Conservation (phyloP, 2,113 vertebrate species). For the Capra hircus region DNA sequence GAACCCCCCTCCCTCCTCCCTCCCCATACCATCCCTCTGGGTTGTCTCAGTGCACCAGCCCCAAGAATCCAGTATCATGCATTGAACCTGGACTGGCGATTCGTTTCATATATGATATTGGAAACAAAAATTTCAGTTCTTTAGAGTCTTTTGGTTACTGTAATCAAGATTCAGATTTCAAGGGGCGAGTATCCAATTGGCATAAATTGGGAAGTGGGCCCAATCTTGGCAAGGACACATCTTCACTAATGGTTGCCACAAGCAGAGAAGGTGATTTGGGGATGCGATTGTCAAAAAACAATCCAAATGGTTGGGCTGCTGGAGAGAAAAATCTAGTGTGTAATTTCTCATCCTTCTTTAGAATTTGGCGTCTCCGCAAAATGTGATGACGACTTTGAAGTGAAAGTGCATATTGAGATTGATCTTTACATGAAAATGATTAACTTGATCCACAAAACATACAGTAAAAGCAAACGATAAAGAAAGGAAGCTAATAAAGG, state of each 20-base stretch:
- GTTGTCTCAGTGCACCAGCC: no score
- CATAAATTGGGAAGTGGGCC: not conserved
- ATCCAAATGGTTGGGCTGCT: not conserved
- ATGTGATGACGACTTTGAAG: constrained; percentile 54
- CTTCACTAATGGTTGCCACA: not conserved
- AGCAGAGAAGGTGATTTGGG: not conserved
- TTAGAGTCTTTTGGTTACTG: not conserved
- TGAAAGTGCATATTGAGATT: constrained; percentile 75
- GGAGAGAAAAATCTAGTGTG: not conserved
- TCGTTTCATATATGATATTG: no score
- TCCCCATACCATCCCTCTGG: no score
- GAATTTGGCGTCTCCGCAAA: not conserved
- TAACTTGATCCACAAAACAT: constrained; percentile 59
- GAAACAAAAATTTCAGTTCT: not conserved
- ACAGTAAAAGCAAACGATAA: constrained; percentile 68
- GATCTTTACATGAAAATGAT: constrained; percentile 75
- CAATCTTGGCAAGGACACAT: not conserved
- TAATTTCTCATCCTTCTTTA: not conserved
- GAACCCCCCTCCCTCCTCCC: no score
- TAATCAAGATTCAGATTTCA: not conserved
- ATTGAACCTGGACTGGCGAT: no score
- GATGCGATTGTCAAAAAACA: not conserved
- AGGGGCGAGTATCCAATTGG: not conserved
- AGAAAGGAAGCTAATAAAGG: constrained; percentile 78
- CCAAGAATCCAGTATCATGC: no score